Base-by-base conservation (phyloP, 2,797 vertebrate species). In the Ceyx erithaca region DNA sequence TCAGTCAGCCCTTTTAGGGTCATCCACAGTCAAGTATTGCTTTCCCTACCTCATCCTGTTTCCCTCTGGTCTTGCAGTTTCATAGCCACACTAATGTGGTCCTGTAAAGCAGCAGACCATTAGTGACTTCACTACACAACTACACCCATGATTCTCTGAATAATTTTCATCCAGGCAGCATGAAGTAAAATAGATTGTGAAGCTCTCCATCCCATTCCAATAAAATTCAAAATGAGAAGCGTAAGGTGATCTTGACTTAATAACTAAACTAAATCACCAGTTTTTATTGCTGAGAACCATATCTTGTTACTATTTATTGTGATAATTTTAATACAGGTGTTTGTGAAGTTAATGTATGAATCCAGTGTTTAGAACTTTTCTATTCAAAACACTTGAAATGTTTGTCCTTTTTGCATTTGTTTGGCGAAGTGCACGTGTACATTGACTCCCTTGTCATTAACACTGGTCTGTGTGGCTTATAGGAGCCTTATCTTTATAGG, bases 21-120 rank as follows among this genome's bases (percentile, higher is more conserved):
- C 26, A 26, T 16, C 62, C 20, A 3, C 4, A 80, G 18, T 51
- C 59, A 31, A 15, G 7, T 70, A 5, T 59, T 89, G 19, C 20
- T 71, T 76, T 21, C 9, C 22, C 14, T 5, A 28, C 15, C 12
- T 75, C 0, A 0, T 20, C 6, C 16, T 51, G 4, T 1, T 14
- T 4, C 25, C 52, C 12, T 55, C 33, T 64, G 22, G 5, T 31
- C 33, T 37, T 81, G 33, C 23, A n/a, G 19, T 63, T 80, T 43
- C 15, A 4, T 21, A 45, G 12, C 23, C 2, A 20, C 4, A 2
- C 18, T 43, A 5, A 18, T 2, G 9, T 35, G 31, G 13, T 28
- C 22, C 22, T 72, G 18, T 58, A 43, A 70, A 26, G 41, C 55
- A 49, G 2, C 12, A 12, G 20, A 19, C 25, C 25, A 7, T 7